A percentile compares a stretch with the other conserved stretches of the same genome.
These are phyloP conservation scores for Xylocampa areola DNA, from an alignment of 2,888 invertebrate species.

Conservation along the genomic window DNA sequence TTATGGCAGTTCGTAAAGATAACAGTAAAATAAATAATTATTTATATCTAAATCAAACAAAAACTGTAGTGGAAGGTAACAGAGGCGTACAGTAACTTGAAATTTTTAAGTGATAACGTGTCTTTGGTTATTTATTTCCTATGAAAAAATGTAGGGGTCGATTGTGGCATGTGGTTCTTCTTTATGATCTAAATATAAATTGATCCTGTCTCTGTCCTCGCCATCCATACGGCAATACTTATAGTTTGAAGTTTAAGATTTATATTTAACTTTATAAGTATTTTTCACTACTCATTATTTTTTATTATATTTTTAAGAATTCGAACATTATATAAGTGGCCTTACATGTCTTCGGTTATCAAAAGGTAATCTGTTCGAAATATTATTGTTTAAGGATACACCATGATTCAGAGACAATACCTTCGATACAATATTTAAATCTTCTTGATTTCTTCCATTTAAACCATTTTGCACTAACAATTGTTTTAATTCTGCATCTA, in stretches of 20 bases:
- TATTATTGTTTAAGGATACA: conserved; percentile 84
- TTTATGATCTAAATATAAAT: too few species aligned
- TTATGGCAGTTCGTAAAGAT: conserved; percentile 83
- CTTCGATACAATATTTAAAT: conserved; percentile 95
- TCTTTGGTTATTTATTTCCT: conserved; percentile 57
- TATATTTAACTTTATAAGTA: conserved; percentile 22
- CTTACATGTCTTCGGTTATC: conserved; percentile 81
- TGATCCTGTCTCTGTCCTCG: too few species aligned
- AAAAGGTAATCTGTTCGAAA: conserved; percentile 82
- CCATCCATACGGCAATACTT: conserved; percentile 21
- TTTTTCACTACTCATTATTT: conserved; percentile 18
- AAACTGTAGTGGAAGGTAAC: conserved; percentile 29
- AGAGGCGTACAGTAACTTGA: conserved; percentile 17
- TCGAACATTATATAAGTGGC: conserved; percentile 55
- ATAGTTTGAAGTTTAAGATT: conserved; percentile 20
- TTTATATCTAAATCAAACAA: conserved; percentile 52
- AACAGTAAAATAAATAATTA: conserved; percentile 82
- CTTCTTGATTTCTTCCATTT: conserved; percentile 91
- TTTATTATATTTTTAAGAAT: background rate
- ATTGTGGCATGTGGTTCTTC: too few species aligned
- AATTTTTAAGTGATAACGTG: conserved; percentile 14
- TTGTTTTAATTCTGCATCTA: conserved; percentile 91
- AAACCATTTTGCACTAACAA: conserved; percentile 92
- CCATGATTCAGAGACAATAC: conserved; percentile 94
- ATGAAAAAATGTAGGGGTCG: conserved; percentile 26